Evolutionary conservation across 1,140 invertebrate genomes (phyloP), one percentile per base, ranked within the genome.

Genomic region (Apocrypta bakeri): DNA sequence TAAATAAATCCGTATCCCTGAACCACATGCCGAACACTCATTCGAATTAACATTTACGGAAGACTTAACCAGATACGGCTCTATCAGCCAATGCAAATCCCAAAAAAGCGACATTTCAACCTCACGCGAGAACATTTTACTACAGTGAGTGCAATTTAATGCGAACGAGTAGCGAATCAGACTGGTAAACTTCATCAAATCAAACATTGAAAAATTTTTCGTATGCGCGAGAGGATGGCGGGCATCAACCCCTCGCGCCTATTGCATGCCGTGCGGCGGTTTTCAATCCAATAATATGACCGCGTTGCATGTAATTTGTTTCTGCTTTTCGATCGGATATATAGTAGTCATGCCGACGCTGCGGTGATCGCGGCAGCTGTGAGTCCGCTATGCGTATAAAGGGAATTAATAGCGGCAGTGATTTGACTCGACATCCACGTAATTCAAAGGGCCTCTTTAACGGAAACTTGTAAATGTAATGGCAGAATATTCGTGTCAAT

Each of bases 121-220:
- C 24, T 85, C 79, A 25, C 66, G 33, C 33, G 3, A 37, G 9
- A 4, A 9, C 48, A 21, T 56, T 56, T 56, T n/a, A 0, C 48
- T 3, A 4, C 17, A 17, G 37, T 14, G 40, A 27, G 12, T 24
- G 64, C 14, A 7, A 66, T 66, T 66, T 66, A 27, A 25, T 29
- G 64, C 64, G 64, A 27, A 25, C 14, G 63, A 3, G 27, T 29
- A 3, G 64, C 64, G 64, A 66, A 2, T 29, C 11, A 29, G 27
- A 66, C 24, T 66, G 64, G 27, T 6, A 42, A 42, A 73, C 33
- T 42, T 29, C 33, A 42, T 73, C n/a, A 73, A 73, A 73, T 73
- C n/a, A 37, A 73, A 42, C 37, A 27, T 27, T 73, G 37, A 73
- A 42, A 76, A 79, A 56, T 71, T 74, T 83, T 73, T 84, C 82